Evolutionary conservation across 1,140 invertebrate species (phyloP), one percentile per base, ranked within the genome.

Genomic region (Drosophila ercepeae): DNA sequence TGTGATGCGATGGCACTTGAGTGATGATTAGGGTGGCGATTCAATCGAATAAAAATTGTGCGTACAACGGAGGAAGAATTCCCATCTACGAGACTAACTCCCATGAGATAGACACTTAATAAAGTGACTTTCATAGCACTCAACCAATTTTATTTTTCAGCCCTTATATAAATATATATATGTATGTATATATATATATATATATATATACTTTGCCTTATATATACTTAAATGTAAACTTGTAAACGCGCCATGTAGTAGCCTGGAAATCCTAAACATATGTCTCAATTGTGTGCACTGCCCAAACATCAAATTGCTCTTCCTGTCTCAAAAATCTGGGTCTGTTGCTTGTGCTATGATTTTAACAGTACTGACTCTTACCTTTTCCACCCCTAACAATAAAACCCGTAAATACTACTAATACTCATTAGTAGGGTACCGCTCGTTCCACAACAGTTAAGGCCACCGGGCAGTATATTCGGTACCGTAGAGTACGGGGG

Each of bases 41-140:
- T 78, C 63, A 78, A 74, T 78, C 61, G 48, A 65, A 74, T 65
- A 34, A 55, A 57, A 58, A 45, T 68, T 51, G 46, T 52, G 23
- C 54, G 42, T 45, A 45, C 36, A 11, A 23, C 21, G 14, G 7
- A 25, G 21, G 46, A 16, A 25, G 39, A 41, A 21, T 65, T 23
- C 32, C 27, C 72, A 29, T 50, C 29, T 23, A 34, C 51, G 50
- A 42, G 19, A 27, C 18, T 32, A 27, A 59, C 27, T 84, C 84
- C 77, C 81, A 19, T n/a, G 81, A 77, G 86, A 82, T 32, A 36
- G 45, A 57, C 79, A 88, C 81, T 86, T 81, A 78, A 86, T 75
- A 78, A 81, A 82, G 81, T 89, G 86, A 89, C 86, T 89, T 82
- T 89, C 52, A 59, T 60, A 78, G 86, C 77, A 89, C 81, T 78